These are phyloP conservation scores for Trichonephila clavipes DNA, from an alignment of 1,140 invertebrate species.

Conservation along the genomic window DNA sequence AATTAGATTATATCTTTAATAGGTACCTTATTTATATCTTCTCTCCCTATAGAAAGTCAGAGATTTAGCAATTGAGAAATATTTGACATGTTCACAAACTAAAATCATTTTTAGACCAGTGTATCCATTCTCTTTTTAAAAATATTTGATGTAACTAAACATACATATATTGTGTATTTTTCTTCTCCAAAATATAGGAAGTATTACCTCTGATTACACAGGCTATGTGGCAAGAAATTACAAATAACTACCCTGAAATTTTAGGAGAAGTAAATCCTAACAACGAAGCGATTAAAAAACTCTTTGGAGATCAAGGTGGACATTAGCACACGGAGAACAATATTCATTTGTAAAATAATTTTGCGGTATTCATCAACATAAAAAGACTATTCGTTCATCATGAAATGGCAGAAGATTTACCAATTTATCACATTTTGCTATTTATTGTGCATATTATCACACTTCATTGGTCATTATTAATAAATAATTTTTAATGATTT, in stretches of 20 bases:
- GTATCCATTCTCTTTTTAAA: too few species aligned
- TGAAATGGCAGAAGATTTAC: too few species aligned
- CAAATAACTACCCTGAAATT: constrained; percentile 67
- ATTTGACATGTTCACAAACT: too few species aligned
- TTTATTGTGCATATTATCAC: not conserved
- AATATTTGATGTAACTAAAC: not conserved
- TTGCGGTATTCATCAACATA: not conserved
- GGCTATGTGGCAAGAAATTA: constrained; percentile 79
- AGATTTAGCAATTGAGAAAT: too few species aligned
- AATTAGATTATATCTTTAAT: too few species aligned
- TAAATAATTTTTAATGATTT: too few species aligned
- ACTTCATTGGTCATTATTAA: too few species aligned
- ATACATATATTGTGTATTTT: not conserved
- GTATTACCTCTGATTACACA: constrained; percentile 80
- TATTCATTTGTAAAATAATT: constrained; percentile 38
- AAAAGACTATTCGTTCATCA: not conserved
- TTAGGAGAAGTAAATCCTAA: constrained; percentile 72
- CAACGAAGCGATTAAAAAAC: constrained; percentile 30
- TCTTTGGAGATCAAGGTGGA: constrained; percentile 73
- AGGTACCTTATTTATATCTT: too few species aligned
- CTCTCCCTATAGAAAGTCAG: too few species aligned
- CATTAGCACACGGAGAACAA: constrained; percentile 21
- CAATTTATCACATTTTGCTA: not conserved
- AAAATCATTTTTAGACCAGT: too few species aligned
- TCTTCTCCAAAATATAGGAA: constrained; percentile 14